phyloP scores from a whole-genome alignment of 1,140 invertebrate genomes.

The Leptinotarsa undecemlineata region DNA sequence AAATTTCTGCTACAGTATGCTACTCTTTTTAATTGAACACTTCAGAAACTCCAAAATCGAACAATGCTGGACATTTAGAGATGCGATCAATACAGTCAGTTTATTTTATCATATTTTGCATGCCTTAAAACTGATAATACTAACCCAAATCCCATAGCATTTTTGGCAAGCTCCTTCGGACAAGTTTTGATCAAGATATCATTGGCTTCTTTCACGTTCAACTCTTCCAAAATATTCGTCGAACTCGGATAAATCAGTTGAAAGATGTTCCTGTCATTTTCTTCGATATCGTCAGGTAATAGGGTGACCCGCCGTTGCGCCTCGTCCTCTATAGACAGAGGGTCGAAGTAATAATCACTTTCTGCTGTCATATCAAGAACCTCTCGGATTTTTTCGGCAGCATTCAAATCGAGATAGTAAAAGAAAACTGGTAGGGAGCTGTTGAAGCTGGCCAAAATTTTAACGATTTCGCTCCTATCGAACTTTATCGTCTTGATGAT shows the following conservation, averaged over 20 bases:
- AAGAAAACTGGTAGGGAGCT: slow-evolving; percentile 76
- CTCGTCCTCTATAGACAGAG: slow-evolving; percentile 62
- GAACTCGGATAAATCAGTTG: slow-evolving; percentile 64
- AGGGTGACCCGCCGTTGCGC: slow-evolving; percentile 78
- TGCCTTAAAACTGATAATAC: neutral
- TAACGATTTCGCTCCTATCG: slow-evolving; percentile 68
- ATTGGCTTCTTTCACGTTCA: slow-evolving; percentile 76
- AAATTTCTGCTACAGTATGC: no score
- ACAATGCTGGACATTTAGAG: no score
- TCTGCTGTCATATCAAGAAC: slow-evolving; percentile 70
- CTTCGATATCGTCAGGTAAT: slow-evolving; percentile 69
- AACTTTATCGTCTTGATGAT: slow-evolving; percentile 65
- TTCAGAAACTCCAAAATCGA: no score
- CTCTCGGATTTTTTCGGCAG: slow-evolving; percentile 69
- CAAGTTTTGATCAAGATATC: slow-evolving; percentile 78
- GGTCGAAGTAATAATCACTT: slow-evolving; percentile 63
- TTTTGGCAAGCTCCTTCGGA: slow-evolving; percentile 57
- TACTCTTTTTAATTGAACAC: no score
- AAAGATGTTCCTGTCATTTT: slow-evolving; percentile 67
- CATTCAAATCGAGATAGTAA: slow-evolving; percentile 70
- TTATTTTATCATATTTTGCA: no score
- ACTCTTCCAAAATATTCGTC: slow-evolving; percentile 66
- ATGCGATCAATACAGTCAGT: no score
- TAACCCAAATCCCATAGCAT: slow-evolving; percentile 21
- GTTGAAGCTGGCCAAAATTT: slow-evolving; percentile 74